Percentiles rank a stretch among this genome's conserved stretches.
Conservation (phyloP, 2,797 vertebrate species). For the Labeo calbasu region DNA sequence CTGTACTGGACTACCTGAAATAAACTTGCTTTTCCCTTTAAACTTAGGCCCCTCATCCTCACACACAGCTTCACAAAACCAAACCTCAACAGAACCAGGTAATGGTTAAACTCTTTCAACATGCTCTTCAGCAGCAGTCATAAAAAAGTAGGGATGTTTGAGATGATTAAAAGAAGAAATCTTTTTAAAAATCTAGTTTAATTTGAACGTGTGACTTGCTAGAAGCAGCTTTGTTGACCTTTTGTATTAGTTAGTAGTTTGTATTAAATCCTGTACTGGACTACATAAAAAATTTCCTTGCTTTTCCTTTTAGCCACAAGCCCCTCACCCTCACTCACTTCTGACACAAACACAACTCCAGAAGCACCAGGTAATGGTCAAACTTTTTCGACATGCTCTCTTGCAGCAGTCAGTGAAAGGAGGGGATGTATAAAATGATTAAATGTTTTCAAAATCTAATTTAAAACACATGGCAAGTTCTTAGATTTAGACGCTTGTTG, state of each 20-base stretch:
- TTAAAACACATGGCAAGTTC: background rate
- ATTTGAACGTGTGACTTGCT: too few species aligned
- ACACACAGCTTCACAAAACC: too few species aligned
- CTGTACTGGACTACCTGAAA: too few species aligned
- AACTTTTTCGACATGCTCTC: background rate
- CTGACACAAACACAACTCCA: fast-evolving
- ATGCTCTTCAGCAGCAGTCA: too few species aligned
- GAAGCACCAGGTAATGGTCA: background rate
- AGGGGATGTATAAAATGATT: background rate
- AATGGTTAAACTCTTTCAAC: too few species aligned
- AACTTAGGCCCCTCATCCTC: too few species aligned
- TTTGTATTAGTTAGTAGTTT: background rate
- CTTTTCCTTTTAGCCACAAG: background rate
- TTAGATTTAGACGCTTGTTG: background rate
- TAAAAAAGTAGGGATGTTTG: background rate
- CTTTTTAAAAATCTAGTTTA: too few species aligned
- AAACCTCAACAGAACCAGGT: too few species aligned
- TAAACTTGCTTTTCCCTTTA: too few species aligned
- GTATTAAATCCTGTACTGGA: background rate
- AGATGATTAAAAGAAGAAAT: background rate
- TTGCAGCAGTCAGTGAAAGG: background rate
- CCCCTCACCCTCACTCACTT: fast-evolving
- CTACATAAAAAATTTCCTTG: background rate
- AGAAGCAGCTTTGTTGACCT: background rate
- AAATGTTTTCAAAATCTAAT: background rate